Evolutionary conservation across 2,797 vertebrate genomes (phyloP).

Genomic region (Sebastes nivosus): DNA sequence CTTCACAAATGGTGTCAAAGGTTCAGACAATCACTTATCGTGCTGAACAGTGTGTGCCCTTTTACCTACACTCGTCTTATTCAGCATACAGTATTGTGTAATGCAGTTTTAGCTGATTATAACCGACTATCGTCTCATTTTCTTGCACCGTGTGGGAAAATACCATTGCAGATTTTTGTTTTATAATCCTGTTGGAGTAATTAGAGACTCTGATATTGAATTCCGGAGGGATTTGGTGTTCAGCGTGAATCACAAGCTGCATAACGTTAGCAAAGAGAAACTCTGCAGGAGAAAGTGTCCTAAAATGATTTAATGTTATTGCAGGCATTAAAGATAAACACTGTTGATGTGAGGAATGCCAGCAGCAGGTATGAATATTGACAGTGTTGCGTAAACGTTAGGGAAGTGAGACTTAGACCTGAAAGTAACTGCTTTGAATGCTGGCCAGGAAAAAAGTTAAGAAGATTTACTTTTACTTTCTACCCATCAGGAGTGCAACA

Average conservation of each 20-base stretch:
- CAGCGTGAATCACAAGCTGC: not conserved
- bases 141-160: not conserved
- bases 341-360: not conserved
- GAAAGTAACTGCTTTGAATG: not conserved
- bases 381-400: not conserved
- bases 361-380: constrained; percentile 13
- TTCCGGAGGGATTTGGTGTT: constrained; percentile 38
- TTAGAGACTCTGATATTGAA: constrained; percentile 9
- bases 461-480: not conserved
- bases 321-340: not conserved
- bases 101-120: not conserved
- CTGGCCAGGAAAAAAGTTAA: not conserved
- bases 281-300: not conserved
- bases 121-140: not conserved
- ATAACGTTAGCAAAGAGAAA: not conserved
- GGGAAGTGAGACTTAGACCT: not conserved
- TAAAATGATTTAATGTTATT: not conserved
- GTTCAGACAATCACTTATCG: not conserved
- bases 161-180: constrained; percentile 13
- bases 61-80: not conserved
- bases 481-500: not conserved
- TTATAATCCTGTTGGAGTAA: constrained; percentile 30
- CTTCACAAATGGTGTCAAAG: not conserved
- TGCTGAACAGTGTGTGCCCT: not conserved
- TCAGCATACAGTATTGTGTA: not conserved